Evolutionary conservation across 2,113 vertebrate species (phyloP), one percentile per base, ranked within the genome.

Genomic region (Odobenus rosmarus): DNA sequence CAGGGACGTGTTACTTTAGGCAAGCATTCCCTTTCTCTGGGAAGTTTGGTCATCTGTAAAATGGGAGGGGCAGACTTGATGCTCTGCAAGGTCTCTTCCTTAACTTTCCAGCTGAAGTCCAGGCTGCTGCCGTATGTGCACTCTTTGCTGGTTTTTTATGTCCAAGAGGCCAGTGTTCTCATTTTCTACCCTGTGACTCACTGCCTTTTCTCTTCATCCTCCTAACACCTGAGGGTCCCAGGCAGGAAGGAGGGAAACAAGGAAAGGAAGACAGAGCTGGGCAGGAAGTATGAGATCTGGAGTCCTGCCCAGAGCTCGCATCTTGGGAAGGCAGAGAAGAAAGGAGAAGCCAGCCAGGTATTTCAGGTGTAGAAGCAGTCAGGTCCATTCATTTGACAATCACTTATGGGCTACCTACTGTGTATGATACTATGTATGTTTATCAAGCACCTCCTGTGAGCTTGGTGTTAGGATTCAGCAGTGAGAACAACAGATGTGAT

Each of bases 161-260:
- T 59, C 42, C 33, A 23, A 61, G 59, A 83, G 26, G 7, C 23
- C 33, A 4, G 24, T 36, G 62, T 61, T 90, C 94, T 74, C 33
- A 91, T 85, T 39, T 64, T 79, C 46, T 72, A 19, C 26, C 28
- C 46, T 28, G 55, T 49, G 19, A 36, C 42, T 49, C 61, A 8
- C 15, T 36, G 33, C 19, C 46, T 92, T 96, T 83, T 71, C 57
- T 91, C n/a, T 72, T 84, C n/a, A 46, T 69, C 57, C 24, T 64
- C 10, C 3, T 57, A 80, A 89, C 28, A 59, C 46, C 72, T 19
- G 5, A 87, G 23, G 33, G 18, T 33, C 57, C 49, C 1, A 15
- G 2, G 14, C 19, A 89, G 15, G 5, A 19, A 72, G 16, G 10
- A 42, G 9, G 16, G 71, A 49, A 18, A 61, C 9, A 81, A 62